Base-by-base conservation (phyloP, 2,113 vertebrate species). In the Oplegnathus fasciatus region DNA sequence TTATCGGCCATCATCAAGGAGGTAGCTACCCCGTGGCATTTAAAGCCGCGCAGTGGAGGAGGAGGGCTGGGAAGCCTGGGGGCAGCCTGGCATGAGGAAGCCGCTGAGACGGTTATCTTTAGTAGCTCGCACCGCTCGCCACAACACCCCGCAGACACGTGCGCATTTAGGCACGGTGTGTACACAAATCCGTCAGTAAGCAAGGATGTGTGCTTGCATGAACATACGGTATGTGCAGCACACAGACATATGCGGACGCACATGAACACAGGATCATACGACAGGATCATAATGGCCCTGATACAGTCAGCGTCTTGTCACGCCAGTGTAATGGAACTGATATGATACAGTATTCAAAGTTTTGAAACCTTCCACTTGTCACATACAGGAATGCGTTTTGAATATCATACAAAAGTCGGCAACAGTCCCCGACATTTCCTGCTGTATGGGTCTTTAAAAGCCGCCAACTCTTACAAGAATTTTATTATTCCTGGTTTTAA, bases 1-100 rank as follows among this genome's bases (percentile, higher is more conserved):
- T 94, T 94, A 94, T 94, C 86, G 80, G 82, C 89, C 84, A 81
- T 92, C 93, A 91, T 92, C 88, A 82, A 88, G 80, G 78, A 88
- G 86, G 72, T 58, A 88, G 85, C 89, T 86, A 70, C 84, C 89
- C 82, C 44, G 88, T 93, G 91, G 92, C 93, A 90, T 93, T 93
- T 94, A 90, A 78, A 90, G 87, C 66, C 18, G 28, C 30, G 9
- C 24, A 1, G 65, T 6, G 70, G 71, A 52, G 68, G 78, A 85
- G 86, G 75, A 64, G 78, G 62, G 54, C 30, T 8, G 2, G 73
- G 57, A 61, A 48, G 75, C 83, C 83, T 1, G 67, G 55, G 73
- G 86, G 76, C 80, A 22, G 85, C 75, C 86, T 80, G 84, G 80
- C 80, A 83, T 71, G 70, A 81, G 86, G 75, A 78, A 87, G 84